Evolutionary conservation across 1,140 invertebrate genomes (phyloP), one percentile per base, ranked within the genome.

Genomic region (Platorchestia sp.): DNA sequence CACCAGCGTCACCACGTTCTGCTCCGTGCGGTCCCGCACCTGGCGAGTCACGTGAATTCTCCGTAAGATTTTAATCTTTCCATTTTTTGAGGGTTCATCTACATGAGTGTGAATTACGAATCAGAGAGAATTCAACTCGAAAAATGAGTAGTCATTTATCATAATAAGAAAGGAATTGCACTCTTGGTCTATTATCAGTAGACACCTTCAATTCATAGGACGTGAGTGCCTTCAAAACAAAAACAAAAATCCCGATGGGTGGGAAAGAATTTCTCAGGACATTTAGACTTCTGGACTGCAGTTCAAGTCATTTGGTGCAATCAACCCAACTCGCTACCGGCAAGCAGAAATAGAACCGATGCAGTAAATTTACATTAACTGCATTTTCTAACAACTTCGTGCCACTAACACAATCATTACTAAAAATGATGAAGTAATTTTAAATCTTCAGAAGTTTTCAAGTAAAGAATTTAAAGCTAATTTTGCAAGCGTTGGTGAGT

Each of bases 1-100:
- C 1, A 99, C 98, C 89, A 99, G 97, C 41, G 99, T 98, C 1
- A 98, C 98, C 0, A 99, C 98, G 96, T 99, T 98, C 96, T 99
- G 98, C 97, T 99, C 98, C 27, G 95, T 96, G 22, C 96, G 44
- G 86, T 96, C 96, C 59, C 93, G 90, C 5, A 95, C 96, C 96
- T 96, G 95, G 19, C 14, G 27, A 75, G 59, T 75, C 27, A 19
- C 1, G 36, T 36, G 27, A 75, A 36, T 75, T 75, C 59, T n/a
- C n/a, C n/a, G n/a, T n/a, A n/a, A n/a, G n/a, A n/a, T n/a, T n/a
- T n/a, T n/a, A n/a, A n/a, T n/a, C n/a, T n/a, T n/a, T n/a, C n/a
- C n/a, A n/a, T n/a, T n/a, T n/a, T n/a, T n/a, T n/a, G n/a, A n/a
- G n/a, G n/a, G n/a, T n/a, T n/a, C n/a, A n/a, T n/a, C n/a, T n/a